Conservation (phyloP, 2,888 invertebrate genomes). For the Sylvicola fuscatus region DNA sequence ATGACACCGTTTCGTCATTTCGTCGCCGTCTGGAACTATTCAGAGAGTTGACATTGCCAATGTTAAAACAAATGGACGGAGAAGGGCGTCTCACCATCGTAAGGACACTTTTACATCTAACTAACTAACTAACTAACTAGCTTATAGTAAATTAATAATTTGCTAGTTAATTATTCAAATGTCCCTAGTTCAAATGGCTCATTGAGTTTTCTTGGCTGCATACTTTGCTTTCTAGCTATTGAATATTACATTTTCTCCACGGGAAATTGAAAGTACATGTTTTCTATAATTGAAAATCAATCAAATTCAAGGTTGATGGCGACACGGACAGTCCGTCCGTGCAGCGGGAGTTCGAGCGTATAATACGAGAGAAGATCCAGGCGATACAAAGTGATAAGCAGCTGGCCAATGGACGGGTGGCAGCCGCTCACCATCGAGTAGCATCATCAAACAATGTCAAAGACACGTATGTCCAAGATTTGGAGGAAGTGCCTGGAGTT, state of each 20-base stretch:
- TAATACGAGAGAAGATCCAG: conserved; percentile 32
- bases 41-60: conserved; percentile 68
- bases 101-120: conserved; percentile 20
- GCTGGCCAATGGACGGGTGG: not conserved
- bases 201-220: too few relatives aligned
- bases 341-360: conserved; percentile 52
- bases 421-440: not conserved
- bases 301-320: conserved; percentile 47
- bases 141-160: conserved; percentile 1
- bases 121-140: too few relatives aligned
- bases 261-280: not conserved
- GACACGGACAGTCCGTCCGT: conserved; percentile 64
- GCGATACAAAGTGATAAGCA: conserved; percentile 3
- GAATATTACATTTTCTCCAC: not conserved
- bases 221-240: conserved; percentile 1
- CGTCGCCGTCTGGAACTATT: conserved; percentile 66
- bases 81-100: conserved; percentile 68
- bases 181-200: too few relatives aligned
- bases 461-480: conserved; percentile 21
- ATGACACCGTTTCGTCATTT: conserved; percentile 75
- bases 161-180: conserved; percentile 2
- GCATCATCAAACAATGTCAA: conserved; percentile 7
- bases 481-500: conserved; percentile 23
- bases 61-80: conserved; percentile 69
- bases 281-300: conserved; percentile 5